These are phyloP conservation scores for Euwallacea fornicatus DNA, from an alignment of 1,140 invertebrate genomes.

Conservation along the genomic window DNA sequence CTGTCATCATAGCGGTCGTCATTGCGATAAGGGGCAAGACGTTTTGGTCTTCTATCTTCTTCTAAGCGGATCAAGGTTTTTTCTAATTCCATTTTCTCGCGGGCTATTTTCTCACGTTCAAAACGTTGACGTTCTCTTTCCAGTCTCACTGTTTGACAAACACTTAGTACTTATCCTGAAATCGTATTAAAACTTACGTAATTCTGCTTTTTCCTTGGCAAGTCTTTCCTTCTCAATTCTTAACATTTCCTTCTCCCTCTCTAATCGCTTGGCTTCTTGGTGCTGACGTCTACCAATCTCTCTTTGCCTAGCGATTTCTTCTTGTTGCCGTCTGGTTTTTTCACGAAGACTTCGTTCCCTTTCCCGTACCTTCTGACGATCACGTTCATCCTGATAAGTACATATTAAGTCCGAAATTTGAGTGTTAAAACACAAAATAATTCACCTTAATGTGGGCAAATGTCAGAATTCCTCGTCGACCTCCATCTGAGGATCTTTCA, in stretches of 20 bases:
- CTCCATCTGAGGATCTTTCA: not conserved
- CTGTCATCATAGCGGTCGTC: constrained; percentile 51
- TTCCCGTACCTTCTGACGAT: constrained; percentile 75
- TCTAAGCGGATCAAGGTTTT: constrained; percentile 66
- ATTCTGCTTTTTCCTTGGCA: constrained; percentile 78
- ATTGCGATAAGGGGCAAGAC: constrained; percentile 51
- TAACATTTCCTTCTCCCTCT: constrained; percentile 76
- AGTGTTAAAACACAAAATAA: constrained; percentile 9
- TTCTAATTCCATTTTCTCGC: constrained; percentile 80
- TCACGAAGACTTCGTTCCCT: constrained; percentile 74
- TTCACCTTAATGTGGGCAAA: constrained; percentile 50
- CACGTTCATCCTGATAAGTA: constrained; percentile 67
- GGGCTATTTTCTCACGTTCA: constrained; percentile 80
- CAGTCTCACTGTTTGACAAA: constrained; percentile 58
- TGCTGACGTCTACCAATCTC: constrained; percentile 78
- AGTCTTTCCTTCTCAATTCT: constrained; percentile 73
- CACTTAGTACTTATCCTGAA: not conserved
- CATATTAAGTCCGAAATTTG: not conserved
- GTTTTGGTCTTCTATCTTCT: constrained; percentile 55
- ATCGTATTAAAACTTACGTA: constrained; percentile 47
- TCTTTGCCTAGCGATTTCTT: constrained; percentile 68
- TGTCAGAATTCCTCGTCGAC: constrained; percentile 41
- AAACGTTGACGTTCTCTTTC: constrained; percentile 79
- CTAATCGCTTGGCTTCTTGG: constrained; percentile 77
- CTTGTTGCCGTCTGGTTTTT: constrained; percentile 74